Percentiles rank a stretch among this genome's conserved stretches.
These are phyloP conservation scores for Octodon degus DNA, from an alignment of 2,113 vertebrate genomes.

Conservation along the genomic window DNA sequence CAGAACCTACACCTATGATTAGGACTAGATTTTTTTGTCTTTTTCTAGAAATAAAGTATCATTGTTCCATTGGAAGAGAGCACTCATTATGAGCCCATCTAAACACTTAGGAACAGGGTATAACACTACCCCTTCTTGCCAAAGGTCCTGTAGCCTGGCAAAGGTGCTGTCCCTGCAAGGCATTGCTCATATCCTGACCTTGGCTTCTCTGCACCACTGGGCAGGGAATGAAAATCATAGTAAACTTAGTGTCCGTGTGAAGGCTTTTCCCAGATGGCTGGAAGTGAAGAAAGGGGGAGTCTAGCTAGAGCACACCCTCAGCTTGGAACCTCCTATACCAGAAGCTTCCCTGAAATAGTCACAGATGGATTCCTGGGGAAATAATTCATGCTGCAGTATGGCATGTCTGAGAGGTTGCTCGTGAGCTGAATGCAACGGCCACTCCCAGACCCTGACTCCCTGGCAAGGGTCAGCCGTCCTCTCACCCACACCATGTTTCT, in stretches of 20 bases:
- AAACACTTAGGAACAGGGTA: not conserved
- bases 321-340: not conserved
- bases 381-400: not conserved
- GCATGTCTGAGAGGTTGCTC: not conserved
- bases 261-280: not conserved
- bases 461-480: not conserved
- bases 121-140: not conserved
- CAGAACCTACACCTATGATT: not conserved
- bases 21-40: not conserved
- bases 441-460: not conserved
- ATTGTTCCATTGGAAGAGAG: not conserved
- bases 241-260: not conserved
- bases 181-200: not conserved
- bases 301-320: not conserved
- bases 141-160: not conserved
- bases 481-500: not conserved
- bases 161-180: not conserved
- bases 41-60: not conserved
- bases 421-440: not conserved
- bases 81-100: not conserved
- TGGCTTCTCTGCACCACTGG: not conserved
- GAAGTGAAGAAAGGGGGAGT: not conserved
- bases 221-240: not conserved
- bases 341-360: not conserved
- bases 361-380: constrained; percentile 13